Evolutionary conservation across 2,113 vertebrate genomes (phyloP), one percentile per base, ranked within the genome.

Genomic region (Carassius auratus): DNA sequence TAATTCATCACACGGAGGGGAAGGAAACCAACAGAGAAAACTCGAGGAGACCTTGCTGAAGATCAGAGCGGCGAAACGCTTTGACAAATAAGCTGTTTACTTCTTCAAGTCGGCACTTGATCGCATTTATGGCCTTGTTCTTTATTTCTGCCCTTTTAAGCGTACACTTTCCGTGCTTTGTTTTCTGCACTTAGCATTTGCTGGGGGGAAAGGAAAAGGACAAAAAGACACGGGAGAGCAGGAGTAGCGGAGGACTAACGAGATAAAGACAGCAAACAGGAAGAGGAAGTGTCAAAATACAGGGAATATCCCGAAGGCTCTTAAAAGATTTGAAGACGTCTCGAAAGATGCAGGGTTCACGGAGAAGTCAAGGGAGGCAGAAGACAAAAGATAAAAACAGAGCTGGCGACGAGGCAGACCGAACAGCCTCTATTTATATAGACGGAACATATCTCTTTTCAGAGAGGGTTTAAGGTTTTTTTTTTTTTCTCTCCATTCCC

Each of bases 311-410:
- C 57, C 42, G 8, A 73, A 69, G 12, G 36, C 57, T 85, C 80
- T 85, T 64, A 45, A 23, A 87, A 64, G 76, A 48, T 38, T 48
- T 23, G 80, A 38, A 36, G 45, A 23, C 19, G 55, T 76, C 78
- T 85, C 33, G 21, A 78, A 36, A 59, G 89, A 84, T 61, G 21
- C 21, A 42, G 90, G 87, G 94, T 95, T 94, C 93, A 95, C 45
- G 73, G 66, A 89, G 89, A 91, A 91, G 93, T 93, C 92, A 93
- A 85, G 88, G 74, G 77, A 90, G 79, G 73, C 75, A 52, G 50
- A 74, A 81, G 79, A 90, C 75, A 85, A 87, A 84, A 82, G 78
- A 71, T 76, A 76, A 55, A 30, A 84, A 81, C 85, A n/a, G 76
- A 86, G 68, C 76, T 75, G 69, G 76, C 87, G 83, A 73, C 84